Conservation (phyloP, 2,888 invertebrate genomes). For the Noctua fimbriata region DNA sequence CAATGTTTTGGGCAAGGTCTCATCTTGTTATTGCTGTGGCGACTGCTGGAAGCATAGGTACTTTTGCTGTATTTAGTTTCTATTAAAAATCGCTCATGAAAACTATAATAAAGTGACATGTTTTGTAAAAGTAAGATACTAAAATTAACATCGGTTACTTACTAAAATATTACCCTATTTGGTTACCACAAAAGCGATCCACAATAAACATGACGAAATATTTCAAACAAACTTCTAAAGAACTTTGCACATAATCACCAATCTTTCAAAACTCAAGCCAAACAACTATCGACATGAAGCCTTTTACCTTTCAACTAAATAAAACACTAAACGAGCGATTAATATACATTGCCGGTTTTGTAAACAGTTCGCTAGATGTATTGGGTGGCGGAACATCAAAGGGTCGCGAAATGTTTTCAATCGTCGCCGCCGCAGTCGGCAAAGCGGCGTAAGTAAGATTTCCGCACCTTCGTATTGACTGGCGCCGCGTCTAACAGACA, state of each 20-base stretch:
- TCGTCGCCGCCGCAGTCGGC: constrained; percentile 64
- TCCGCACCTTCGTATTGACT: constrained; percentile 76
- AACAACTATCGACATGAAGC: constrained; percentile 60
- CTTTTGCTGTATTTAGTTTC: not conserved
- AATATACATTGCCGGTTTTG: constrained; percentile 69
- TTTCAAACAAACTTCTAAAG: constrained; percentile 59
- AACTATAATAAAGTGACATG: not conserved
- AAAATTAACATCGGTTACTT: not conserved
- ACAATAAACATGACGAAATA: constrained; percentile 49
- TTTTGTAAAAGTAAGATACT: not conserved
- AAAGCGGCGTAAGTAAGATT: constrained; percentile 65
- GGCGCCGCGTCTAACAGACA: constrained; percentile 82
- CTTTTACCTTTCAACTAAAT: constrained; percentile 67
- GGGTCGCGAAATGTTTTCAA: constrained; percentile 70
- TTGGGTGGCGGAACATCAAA: constrained; percentile 71
- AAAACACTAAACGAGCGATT: constrained; percentile 68
- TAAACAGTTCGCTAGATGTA: constrained; percentile 66
- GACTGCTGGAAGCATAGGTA: not conserved
- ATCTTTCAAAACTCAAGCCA: constrained; percentile 57
- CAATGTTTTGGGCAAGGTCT: not conserved
- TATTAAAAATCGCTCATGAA: not conserved
- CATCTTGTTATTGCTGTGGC: not conserved
- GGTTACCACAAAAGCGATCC: constrained; percentile 31
- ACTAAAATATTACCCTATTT: constrained; percentile 25
- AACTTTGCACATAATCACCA: constrained; percentile 56